Conservation (phyloP, 2,113 vertebrate species). For the Aramus guarauna region DNA sequence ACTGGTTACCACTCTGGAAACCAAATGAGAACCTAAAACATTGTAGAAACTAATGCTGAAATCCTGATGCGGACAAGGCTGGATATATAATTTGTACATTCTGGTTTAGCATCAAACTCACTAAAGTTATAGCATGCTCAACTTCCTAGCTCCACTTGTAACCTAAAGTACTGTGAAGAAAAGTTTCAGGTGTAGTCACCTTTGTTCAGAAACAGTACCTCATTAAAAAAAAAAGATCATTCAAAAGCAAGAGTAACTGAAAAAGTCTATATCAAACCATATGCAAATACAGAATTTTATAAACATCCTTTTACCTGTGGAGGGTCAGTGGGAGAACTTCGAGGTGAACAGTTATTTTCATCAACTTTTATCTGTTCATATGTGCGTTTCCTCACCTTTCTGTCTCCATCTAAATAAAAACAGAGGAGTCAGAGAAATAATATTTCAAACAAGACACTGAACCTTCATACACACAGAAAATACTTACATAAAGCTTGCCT, state of each 20-base stretch:
- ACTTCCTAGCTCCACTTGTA: not conserved
- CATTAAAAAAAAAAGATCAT: not conserved
- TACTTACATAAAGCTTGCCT: constrained; percentile 92
- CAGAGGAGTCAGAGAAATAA: not conserved
- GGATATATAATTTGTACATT: not conserved
- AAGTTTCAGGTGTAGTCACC: not conserved
- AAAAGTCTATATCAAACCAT: not conserved
- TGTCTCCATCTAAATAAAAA: constrained; percentile 77
- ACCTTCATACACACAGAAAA: not conserved
- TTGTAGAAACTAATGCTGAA: not conserved
- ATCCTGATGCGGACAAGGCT: not conserved
- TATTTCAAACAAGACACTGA: constrained; percentile 2
- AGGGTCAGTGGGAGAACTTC: constrained; percentile 88
- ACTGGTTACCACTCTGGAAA: not conserved
- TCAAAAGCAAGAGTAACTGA: not conserved
- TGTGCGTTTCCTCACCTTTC: constrained; percentile 88
- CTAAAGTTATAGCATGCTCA: not conserved
- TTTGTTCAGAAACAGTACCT: not conserved
- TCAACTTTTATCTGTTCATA: constrained; percentile 91
- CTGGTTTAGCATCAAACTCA: not conserved
- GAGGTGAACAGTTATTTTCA: constrained; percentile 84
- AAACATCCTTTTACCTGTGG: constrained; percentile 83
- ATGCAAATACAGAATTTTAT: not conserved
- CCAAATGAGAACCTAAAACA: not conserved
- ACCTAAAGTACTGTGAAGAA: not conserved